A percentile compares a stretch with the other conserved stretches of the same genome.
Conservation (phyloP, 2,113 vertebrate species). For the Sciurus niger region DNA sequence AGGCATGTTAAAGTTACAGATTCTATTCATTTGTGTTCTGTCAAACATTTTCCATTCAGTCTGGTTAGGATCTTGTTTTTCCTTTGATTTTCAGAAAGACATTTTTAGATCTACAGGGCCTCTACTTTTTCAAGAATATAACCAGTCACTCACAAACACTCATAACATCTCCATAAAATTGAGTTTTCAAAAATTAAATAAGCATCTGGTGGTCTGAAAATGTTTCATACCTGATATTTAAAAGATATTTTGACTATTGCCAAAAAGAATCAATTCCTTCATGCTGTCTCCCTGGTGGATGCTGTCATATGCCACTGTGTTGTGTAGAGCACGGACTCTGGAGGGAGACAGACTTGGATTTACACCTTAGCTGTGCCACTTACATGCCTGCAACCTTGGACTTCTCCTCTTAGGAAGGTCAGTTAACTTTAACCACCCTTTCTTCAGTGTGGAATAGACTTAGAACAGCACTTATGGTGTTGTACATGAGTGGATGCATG, state of each 20-base stretch:
- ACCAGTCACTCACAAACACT: slow-evolving; percentile 72
- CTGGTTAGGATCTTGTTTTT: slow-evolving; percentile 43
- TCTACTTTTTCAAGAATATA: slow-evolving; percentile 65
- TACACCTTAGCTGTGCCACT: neutral
- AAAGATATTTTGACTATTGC: slow-evolving; percentile 78
- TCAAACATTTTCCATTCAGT: slow-evolving; percentile 52
- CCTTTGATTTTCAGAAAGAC: slow-evolving; percentile 61
- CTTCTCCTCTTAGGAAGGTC: neutral
- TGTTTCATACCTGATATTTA: slow-evolving; percentile 82
- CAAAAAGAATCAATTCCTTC: slow-evolving; percentile 73
- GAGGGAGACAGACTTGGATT: slow-evolving; percentile 37
- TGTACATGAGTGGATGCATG: neutral
- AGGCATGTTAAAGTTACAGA: slow-evolving; percentile 70
- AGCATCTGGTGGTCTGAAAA: slow-evolving; percentile 80
- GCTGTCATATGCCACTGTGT: slow-evolving; percentile 50
- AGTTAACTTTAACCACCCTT: neutral
- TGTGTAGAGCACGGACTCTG: neutral
- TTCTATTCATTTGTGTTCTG: slow-evolving; percentile 65
- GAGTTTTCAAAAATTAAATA: slow-evolving; percentile 83
- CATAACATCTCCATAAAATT: slow-evolving; percentile 63
- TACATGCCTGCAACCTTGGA: neutral
- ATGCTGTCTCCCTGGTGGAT: slow-evolving; percentile 10
- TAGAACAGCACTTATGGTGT: neutral
- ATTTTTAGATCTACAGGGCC: slow-evolving; percentile 13
- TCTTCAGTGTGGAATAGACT: neutral